These are phyloP conservation scores for Brachionus angularis DNA, from an alignment of 1,140 invertebrate genomes.

Conservation along the genomic window DNA sequence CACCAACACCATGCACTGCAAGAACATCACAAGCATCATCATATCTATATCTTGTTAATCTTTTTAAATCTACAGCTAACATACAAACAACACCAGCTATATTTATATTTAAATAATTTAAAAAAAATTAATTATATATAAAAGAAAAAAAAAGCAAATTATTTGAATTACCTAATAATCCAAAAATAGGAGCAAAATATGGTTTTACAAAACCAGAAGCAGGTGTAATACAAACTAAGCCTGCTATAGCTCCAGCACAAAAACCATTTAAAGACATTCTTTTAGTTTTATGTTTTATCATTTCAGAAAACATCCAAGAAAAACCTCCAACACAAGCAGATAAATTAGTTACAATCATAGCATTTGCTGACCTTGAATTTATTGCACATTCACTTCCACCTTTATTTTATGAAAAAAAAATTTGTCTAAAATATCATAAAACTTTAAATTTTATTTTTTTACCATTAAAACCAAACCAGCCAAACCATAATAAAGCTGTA, in stretches of 20 bases:
- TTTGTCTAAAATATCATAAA: too few relatives aligned
- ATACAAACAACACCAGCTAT: background rate
- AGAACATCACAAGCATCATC: background rate
- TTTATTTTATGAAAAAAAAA: too few relatives aligned
- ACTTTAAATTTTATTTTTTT: too few relatives aligned
- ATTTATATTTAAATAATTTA: too few relatives aligned
- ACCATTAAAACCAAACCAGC: constrained; percentile 49
- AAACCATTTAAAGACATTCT: background rate
- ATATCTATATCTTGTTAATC: background rate
- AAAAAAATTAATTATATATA: background rate
- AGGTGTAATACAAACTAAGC: background rate
- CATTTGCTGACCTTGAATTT: background rate
- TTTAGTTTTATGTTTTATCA: background rate
- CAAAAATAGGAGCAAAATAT: background rate
- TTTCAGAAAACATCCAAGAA: background rate
- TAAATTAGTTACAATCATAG: background rate
- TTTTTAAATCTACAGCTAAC: background rate
- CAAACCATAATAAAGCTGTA: constrained; percentile 46
- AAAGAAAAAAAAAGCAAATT: background rate
- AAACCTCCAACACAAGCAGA: background rate
- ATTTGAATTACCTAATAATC: background rate
- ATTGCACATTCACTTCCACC: background rate
- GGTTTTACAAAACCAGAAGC: background rate
- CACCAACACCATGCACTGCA: too few relatives aligned
- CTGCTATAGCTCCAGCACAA: background rate